phyloP scores from a whole-genome alignment of 2,888 invertebrate genomes.

The Dasypogon diadema region DNA sequence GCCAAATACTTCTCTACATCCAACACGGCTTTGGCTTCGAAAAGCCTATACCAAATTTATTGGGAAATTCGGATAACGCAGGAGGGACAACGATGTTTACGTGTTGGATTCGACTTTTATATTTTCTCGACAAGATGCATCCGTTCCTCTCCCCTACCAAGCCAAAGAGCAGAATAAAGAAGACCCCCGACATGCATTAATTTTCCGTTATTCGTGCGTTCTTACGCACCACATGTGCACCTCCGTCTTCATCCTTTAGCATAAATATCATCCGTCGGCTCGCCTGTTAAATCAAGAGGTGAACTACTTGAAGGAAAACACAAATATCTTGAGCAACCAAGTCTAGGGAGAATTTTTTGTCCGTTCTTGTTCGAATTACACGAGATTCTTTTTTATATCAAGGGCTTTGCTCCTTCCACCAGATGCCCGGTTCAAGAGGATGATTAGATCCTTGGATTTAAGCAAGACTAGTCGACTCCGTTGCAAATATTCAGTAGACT shows the following conservation, averaged over 20 bases:
- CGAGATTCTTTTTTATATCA: slow-evolving; percentile 25
- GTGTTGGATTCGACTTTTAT: too few species aligned
- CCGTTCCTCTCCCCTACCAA: background rate
- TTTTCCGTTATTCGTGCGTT: slow-evolving; percentile 33
- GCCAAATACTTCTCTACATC: background rate
- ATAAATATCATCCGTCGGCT: slow-evolving; percentile 38
- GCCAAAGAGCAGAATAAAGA: background rate
- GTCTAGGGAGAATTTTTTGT: slow-evolving; percentile 2
- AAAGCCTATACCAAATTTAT: too few species aligned
- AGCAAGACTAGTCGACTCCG: slow-evolving; percentile 38
- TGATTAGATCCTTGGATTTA: slow-evolving; percentile 31
- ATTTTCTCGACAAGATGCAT: too few species aligned
- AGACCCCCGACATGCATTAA: slow-evolving; percentile 35
- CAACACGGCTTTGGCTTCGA: slow-evolving; percentile 10
- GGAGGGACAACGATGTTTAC: too few species aligned
- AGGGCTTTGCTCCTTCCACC: slow-evolving; percentile 1
- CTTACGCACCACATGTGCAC: slow-evolving; percentile 43
- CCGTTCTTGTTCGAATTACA: background rate
- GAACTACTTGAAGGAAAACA: slow-evolving; percentile 26
- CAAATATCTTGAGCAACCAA: slow-evolving; percentile 28
- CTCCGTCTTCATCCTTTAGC: slow-evolving; percentile 42
- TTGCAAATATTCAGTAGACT: slow-evolving; percentile 9
- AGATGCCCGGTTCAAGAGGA: slow-evolving; percentile 12
- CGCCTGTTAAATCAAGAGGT: slow-evolving; percentile 13
- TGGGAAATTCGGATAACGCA: too few species aligned